Base-by-base conservation (phyloP, 2,113 vertebrate species). In the Tachycineta bicolor region DNA sequence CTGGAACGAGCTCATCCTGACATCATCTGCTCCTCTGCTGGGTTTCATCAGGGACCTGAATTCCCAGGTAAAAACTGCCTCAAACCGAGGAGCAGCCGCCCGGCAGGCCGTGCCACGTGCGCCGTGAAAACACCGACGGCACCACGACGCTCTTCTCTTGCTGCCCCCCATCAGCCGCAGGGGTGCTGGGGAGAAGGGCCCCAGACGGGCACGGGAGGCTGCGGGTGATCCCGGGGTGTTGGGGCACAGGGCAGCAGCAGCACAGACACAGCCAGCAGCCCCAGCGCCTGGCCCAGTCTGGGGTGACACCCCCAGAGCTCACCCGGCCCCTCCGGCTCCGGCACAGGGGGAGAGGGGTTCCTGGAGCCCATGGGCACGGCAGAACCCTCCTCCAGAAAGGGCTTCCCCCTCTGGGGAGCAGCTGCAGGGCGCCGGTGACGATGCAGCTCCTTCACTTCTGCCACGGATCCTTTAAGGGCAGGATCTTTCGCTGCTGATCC, bases 301-400 rank as follows among this genome's bases (percentile, higher is more conserved):
- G 0, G 43, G 28, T 8, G 12, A n/a, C 46, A 8, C 41, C 34
- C 62, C 18, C 7, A 1, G 76, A 41, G 65, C 41, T 19, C 6
- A 2, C 20, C 7, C 46, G 26, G 60, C 55, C 44, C 31, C 2
- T 4, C 9, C 0, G 1, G 41, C 46, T 17, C 21, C 1, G 1
- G 34, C 41, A 34, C 47, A 58, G 63, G 50, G 23, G 75, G 11
- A 29, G 25, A 60, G 47, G 22, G 31, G 10, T 20, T 28, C 50
- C 1, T 0, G 67, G 67, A 55, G 70, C 37, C 52, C 33, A 4
- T 7, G 31, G 23, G 28, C 62, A 47, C 7, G 4, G 53, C 60
- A 44, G 49, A 43, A 24, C 56, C 53, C 11, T 15, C 52, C 37
- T 6, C 3, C 62, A n/a, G 22, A 23, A 31, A 10, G 12, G 12